A percentile compares a stretch with the other conserved stretches of the same genome.
Conservation (phyloP, 2,888 invertebrate genomes). For the Rhodophaea formosa region DNA sequence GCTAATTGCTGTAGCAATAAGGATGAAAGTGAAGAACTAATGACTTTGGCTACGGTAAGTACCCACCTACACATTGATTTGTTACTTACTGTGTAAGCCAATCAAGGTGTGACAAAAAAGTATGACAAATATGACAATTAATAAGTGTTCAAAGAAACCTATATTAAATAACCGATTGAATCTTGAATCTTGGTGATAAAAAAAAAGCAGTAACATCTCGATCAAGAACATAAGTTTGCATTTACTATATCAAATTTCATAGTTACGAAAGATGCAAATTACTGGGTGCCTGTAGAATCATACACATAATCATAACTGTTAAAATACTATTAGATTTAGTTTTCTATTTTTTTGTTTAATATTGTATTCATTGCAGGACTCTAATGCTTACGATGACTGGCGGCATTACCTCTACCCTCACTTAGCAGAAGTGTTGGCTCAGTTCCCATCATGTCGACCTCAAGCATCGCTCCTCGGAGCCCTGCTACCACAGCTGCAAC, state of each 20-base stretch:
- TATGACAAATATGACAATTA: too few species aligned
- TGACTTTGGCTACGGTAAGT: conserved; percentile 86
- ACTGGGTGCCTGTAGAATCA: too few species aligned
- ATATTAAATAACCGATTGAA: too few species aligned
- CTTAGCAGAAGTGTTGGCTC: conserved; percentile 91
- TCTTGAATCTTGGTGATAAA: too few species aligned
- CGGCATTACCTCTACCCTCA: conserved; percentile 91
- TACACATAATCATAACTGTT: too few species aligned
- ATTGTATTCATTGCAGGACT: conserved; percentile 81
- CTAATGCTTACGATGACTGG: conserved; percentile 96
- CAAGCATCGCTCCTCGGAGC: conserved; percentile 90
- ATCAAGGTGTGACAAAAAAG: too few species aligned
- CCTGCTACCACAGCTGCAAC: conserved; percentile 91
- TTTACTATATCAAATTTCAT: too few species aligned
- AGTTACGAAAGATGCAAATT: too few species aligned
- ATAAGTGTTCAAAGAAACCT: too few species aligned
- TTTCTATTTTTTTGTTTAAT: not conserved
- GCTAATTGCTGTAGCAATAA: conserved; percentile 88
- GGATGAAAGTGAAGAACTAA: conserved; percentile 86
- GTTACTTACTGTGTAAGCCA: not conserved
- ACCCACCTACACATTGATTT: not conserved
- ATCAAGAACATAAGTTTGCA: too few species aligned
- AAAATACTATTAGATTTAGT: too few species aligned
- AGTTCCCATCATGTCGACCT: conserved; percentile 92
- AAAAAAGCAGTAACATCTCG: too few species aligned